Conservation (phyloP, 2,113 vertebrate genomes). For the Malurus elegans region DNA sequence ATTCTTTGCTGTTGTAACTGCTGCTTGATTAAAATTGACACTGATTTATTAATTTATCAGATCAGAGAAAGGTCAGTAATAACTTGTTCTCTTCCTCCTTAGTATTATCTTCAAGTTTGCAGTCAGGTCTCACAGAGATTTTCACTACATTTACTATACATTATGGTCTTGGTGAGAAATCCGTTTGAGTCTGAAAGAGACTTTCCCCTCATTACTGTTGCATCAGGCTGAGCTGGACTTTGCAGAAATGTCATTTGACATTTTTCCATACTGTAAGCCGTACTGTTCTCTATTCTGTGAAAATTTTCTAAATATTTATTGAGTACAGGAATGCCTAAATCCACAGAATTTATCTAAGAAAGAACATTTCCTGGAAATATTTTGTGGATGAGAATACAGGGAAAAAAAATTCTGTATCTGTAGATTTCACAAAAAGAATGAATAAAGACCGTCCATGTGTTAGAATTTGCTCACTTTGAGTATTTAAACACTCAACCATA, state of each 20-base stretch:
- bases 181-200: background rate
- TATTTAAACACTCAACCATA: background rate
- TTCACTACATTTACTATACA: background rate
- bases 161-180: background rate
- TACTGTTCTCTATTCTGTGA: background rate
- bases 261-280: background rate
- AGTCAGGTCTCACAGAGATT: background rate
- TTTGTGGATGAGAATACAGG: background rate
- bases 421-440: background rate
- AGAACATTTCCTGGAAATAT: background rate
- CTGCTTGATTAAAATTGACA: background rate
- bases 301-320: background rate
- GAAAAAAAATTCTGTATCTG: background rate
- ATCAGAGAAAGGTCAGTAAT: background rate
- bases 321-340: background rate
- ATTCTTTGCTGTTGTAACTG: background rate
- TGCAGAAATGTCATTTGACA: background rate
- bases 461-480: background rate
- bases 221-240: background rate
- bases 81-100: background rate
- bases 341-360: background rate
- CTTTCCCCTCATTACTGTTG: background rate
- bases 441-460: background rate
- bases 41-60: constrained; percentile 5
- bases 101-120: background rate